A percentile compares a stretch with the other conserved stretches of the same genome.
Evolutionary conservation across 2,888 invertebrate species (phyloP).

Genomic region (Pollenia griseotomentosa): DNA sequence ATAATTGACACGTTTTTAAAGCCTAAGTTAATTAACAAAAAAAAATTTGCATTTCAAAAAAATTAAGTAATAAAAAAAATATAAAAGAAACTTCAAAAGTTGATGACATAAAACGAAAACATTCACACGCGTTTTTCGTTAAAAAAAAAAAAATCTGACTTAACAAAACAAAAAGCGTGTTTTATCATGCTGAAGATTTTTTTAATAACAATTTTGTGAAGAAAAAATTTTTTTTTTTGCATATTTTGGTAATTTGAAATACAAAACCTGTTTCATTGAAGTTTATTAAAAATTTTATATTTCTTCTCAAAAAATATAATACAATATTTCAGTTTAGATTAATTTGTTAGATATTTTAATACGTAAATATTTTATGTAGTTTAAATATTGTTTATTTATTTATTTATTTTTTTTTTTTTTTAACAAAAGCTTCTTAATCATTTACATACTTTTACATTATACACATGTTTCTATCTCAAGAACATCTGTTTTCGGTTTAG

Average conservation of each 20-base stretch:
- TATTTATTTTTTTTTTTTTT: background rate
- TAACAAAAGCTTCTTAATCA: background rate
- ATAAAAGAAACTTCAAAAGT: background rate
- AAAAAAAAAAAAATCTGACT: background rate
- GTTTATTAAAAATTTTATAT: background rate
- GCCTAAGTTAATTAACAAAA: slow-evolving; percentile 14
- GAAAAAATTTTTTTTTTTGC: background rate
- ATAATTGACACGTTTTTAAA: slow-evolving; percentile 30
- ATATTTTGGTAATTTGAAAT: background rate
- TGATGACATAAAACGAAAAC: background rate
- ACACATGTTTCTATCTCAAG: background rate
- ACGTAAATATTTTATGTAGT: slow-evolving; percentile 1
- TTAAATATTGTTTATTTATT: background rate
- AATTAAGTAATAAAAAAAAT: background rate
- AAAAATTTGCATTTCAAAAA: slow-evolving; percentile 10
- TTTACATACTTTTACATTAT: background rate
- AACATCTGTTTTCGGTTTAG: slow-evolving; percentile 30
- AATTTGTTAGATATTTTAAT: slow-evolving; percentile 15
- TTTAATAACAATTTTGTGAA: slow-evolving; percentile 4
- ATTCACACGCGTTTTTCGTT: background rate
- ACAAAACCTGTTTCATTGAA: slow-evolving; percentile 22
- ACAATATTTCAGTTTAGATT: slow-evolving; percentile 1
- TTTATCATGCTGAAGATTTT: background rate
- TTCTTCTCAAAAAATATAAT: background rate
- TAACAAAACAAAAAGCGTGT: background rate